Conservation (phyloP, 2,888 invertebrate species). For the Lacanobia wlatinum region DNA sequence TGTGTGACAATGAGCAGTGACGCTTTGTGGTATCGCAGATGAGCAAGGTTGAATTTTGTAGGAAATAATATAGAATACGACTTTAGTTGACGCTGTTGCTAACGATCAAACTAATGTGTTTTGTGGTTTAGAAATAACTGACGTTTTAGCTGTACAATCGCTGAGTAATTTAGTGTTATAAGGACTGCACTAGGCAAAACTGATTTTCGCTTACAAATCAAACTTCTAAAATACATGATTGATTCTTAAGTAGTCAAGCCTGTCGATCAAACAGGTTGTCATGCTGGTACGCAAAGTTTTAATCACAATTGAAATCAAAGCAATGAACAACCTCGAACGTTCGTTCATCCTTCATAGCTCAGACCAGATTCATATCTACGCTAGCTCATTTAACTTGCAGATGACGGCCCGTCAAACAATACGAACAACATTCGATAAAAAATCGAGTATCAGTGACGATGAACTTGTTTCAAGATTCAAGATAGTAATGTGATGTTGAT, state of each 20-base stretch:
- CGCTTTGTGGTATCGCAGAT: conserved; percentile 36
- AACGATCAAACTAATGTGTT: conserved; percentile 8
- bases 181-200: background rate
- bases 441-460: conserved; percentile 38
- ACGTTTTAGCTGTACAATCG: background rate
- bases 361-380: conserved; percentile 54
- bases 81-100: background rate
- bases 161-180: background rate
- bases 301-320: conserved; percentile 45
- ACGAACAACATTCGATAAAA: conserved; percentile 46
- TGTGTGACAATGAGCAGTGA: conserved; percentile 47
- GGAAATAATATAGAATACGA: conserved; percentile 29
- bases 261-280: conserved; percentile 10
- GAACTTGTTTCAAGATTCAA: conserved; percentile 51
- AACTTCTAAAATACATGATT: background rate
- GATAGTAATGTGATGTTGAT: conserved; percentile 38
- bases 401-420: conserved; percentile 58
- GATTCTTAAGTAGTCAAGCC: background rate
- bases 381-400: conserved; percentile 60
- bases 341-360: conserved; percentile 53
- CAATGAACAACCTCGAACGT: conserved; percentile 39
- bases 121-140: conserved; percentile 16
- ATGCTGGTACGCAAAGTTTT: conserved; percentile 27
- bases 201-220: background rate
- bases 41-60: conserved; percentile 48